These are phyloP conservation scores for Cromileptes altivelis DNA, from an alignment of 2,113 vertebrate species.

Conservation along the genomic window DNA sequence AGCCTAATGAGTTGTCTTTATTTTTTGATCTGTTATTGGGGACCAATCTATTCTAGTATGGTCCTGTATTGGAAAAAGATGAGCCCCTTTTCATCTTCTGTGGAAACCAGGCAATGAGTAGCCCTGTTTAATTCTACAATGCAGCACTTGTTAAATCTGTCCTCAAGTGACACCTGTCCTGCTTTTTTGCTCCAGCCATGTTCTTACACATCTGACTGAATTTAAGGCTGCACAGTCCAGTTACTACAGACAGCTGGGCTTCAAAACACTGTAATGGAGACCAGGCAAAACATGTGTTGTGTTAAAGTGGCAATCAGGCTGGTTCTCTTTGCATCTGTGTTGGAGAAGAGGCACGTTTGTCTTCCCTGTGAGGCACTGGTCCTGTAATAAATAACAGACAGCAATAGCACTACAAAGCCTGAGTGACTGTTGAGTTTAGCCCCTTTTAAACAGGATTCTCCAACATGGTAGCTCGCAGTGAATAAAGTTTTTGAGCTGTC, in stretches of 20 bases:
- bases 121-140: conserved; percentile 12
- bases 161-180: conserved; percentile 20
- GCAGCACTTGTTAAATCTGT: not conserved
- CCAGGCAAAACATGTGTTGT: not conserved
- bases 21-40: conserved; percentile 24
- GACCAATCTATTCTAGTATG: conserved; percentile 13
- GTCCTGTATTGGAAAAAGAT: not conserved
- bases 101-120: not conserved
- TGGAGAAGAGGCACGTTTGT: not conserved
- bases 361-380: not conserved
- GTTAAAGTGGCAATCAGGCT: not conserved
- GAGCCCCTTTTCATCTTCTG: conserved; percentile 13
- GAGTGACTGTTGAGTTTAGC: not conserved
- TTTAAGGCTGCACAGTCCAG: not conserved
- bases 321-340: not conserved
- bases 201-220: not conserved
- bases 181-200: not conserved
- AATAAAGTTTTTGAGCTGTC: not conserved
- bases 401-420: not conserved
- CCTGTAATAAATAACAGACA: not conserved
- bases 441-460: not conserved
- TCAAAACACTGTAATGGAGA: not conserved
- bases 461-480: not conserved
- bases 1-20: conserved; percentile 41
- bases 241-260: not conserved